Evolutionary conservation across 2,113 vertebrate genomes (phyloP), one percentile per base, ranked within the genome.

Genomic region (Triplophysa dalaica): DNA sequence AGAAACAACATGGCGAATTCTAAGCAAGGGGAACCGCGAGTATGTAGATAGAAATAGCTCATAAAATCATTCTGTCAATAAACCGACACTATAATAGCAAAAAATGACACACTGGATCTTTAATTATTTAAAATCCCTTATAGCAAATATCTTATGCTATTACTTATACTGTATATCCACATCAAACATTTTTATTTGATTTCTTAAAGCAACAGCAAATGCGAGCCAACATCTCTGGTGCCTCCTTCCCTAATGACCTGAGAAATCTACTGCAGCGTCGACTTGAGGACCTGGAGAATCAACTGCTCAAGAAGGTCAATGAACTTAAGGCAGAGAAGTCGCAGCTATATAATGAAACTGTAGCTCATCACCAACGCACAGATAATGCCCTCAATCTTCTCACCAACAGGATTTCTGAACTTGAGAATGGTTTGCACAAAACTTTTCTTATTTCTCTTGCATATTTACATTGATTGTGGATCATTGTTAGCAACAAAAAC

Each of bases 241-340:
- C 93, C 0, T 89, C 92, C 0, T 93, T 98, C 84, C 96, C 98
- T 9, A 84, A 85, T 0, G 98, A 98, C 83, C 94, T 98, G 10
- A 94, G 95, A 0, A 94, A 96, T 87, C 92, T 96, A 87, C 95
- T 99, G 10, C 98, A 98, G 83, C 91, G 88, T 22, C 90, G 96
- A 14, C 94, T 99, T 0, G 94, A 91, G 1, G 95, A 98, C 69
- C 91, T 99, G 86, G 96, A 99, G 87, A 94, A 93, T 11, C 97
- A 98, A 75, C 94, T 99, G 9, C 90, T 97, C 12, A 94, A 88
- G 90, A 99, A 97, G 87, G 97, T 98, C 89, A 94, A 92, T 0
- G 96, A 94, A 88, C 91, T 99, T 63, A 96, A 98, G 89, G 94
- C 94, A 38, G 96, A 99, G 87, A 98, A 98, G 79, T 94, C 92